phyloP scores from a whole-genome alignment of 2,888 invertebrate species.

The Leptinotarsa haldemani region DNA sequence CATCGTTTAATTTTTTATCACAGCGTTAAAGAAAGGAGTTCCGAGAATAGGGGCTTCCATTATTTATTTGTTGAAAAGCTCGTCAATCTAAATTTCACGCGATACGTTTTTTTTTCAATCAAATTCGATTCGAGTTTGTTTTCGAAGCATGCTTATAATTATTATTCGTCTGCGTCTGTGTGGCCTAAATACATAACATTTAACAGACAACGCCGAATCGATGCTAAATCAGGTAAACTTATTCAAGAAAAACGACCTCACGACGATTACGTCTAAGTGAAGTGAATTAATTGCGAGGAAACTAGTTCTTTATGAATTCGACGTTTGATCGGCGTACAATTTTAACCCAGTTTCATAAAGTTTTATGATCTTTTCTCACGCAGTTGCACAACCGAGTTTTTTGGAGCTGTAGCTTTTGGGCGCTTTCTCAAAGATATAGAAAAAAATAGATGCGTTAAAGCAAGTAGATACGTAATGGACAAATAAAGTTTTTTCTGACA shows the following conservation, averaged over 20 bases:
- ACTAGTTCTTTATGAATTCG: slow-evolving; percentile 50
- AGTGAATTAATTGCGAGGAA: slow-evolving; percentile 50
- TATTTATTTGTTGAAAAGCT: slow-evolving; percentile 30
- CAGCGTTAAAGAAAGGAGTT: slow-evolving; percentile 10
- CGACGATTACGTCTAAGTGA: slow-evolving; percentile 43
- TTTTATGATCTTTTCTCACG: slow-evolving; percentile 48
- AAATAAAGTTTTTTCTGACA: too few relatives aligned
- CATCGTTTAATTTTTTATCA: slow-evolving; percentile 8
- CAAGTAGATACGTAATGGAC: too few relatives aligned
- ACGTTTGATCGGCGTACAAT: slow-evolving; percentile 38
- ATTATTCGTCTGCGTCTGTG: slow-evolving; percentile 42
- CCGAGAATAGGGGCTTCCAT: slow-evolving; percentile 19
- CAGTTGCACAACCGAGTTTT: slow-evolving; percentile 31
- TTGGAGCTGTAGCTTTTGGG: background rate
- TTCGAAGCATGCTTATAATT: slow-evolving; percentile 34
- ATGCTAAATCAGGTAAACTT: slow-evolving; percentile 41
- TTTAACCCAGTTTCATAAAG: slow-evolving; percentile 52
- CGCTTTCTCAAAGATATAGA: too few relatives aligned
- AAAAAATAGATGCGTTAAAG: too few relatives aligned
- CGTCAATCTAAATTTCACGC: slow-evolving; percentile 30
- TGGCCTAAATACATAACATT: slow-evolving; percentile 45
- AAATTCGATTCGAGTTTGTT: slow-evolving; percentile 33
- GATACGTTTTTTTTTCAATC: slow-evolving; percentile 24
- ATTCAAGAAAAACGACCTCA: slow-evolving; percentile 43
- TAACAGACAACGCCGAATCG: slow-evolving; percentile 38